Conservation (phyloP, 1,140 invertebrate species). For the Drosophila ambigua region DNA sequence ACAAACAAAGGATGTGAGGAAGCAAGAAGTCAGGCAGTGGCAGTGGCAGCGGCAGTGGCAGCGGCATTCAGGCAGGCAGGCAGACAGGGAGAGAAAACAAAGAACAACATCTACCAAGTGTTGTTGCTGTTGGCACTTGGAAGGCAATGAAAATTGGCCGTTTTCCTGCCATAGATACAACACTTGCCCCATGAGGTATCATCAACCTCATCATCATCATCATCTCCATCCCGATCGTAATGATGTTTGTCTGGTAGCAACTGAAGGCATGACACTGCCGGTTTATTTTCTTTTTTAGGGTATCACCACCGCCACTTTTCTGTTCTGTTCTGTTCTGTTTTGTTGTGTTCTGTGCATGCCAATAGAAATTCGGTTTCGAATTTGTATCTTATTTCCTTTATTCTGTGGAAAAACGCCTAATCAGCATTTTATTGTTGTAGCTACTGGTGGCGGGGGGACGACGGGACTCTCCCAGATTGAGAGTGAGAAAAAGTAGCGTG, state of each 20-base stretch:
- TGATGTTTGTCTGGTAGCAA: conserved; percentile 42
- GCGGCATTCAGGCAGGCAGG: background rate
- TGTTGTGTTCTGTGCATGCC: conserved; percentile 30
- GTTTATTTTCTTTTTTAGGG: conserved; percentile 28
- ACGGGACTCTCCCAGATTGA: conserved; percentile 22
- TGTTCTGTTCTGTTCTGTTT: background rate
- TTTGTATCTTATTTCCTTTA: conserved; percentile 23
- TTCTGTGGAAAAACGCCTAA: conserved; percentile 59
- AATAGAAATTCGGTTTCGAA: conserved; percentile 58
- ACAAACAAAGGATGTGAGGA: conserved; percentile 44
- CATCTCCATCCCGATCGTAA: conserved; percentile 2
- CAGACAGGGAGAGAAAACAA: conserved; percentile 45
- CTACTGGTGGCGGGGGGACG: conserved; percentile 11
- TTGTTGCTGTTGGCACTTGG: conserved; percentile 61
- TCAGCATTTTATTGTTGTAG: conserved; percentile 61
- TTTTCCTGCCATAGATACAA: conserved; percentile 58
- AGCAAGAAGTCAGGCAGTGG: conserved; percentile 49
- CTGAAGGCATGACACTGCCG: conserved; percentile 55
- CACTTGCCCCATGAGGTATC: conserved; percentile 60
- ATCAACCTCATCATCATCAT: conserved; percentile 48
- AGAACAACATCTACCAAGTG: conserved; percentile 45
- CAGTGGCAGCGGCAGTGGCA: conserved; percentile 21
- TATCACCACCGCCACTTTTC: conserved; percentile 16
- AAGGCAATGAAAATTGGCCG: conserved; percentile 66
- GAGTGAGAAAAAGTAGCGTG: conserved; percentile 60